phyloP scores from a whole-genome alignment of 64 coral and sea anemone genomes.

The Montipora foliosa region DNA sequence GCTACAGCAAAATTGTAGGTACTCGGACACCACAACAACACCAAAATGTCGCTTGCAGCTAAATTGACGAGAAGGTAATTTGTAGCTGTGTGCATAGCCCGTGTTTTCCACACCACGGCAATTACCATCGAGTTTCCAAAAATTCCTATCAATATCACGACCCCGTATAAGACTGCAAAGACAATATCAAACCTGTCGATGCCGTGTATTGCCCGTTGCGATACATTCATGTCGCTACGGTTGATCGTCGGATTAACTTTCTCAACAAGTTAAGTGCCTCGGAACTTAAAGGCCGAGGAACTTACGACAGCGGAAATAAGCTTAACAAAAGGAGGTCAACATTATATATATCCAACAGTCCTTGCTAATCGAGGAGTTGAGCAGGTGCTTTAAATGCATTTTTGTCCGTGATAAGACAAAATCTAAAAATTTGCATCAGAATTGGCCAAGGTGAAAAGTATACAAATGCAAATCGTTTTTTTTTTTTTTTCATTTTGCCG shows the following conservation, averaged over 20 bases:
- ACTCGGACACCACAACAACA: constrained; percentile 23
- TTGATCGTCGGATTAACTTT: constrained; percentile 13
- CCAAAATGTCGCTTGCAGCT: constrained; percentile 36
- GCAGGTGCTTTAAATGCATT: not conserved
- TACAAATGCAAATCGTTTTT: not conserved
- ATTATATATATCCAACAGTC: not conserved
- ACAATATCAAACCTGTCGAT: not conserved
- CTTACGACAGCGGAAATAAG: constrained; percentile 1
- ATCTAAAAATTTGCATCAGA: not conserved
- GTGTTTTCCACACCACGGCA: constrained; percentile 43
- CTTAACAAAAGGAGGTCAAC: not conserved
- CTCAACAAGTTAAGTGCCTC: not conserved
- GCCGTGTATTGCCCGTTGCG: not conserved
- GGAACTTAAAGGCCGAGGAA: not conserved
- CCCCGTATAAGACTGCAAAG: constrained; percentile 25
- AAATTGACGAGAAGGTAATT: constrained; percentile 49
- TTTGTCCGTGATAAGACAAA: not conserved
- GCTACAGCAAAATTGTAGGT: constrained; percentile 21
- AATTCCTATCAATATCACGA: constrained; percentile 22
- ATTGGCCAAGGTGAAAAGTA: not conserved
- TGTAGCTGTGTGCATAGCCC: constrained; percentile 4
- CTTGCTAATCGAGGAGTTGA: not conserved
- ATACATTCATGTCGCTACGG: not conserved
- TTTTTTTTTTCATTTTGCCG: not conserved
- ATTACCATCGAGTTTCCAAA: constrained; percentile 27